Percentiles rank a stretch among this genome's conserved stretches.
Conservation (phyloP, 2,888 invertebrate species). For the Pinctada fucata region DNA sequence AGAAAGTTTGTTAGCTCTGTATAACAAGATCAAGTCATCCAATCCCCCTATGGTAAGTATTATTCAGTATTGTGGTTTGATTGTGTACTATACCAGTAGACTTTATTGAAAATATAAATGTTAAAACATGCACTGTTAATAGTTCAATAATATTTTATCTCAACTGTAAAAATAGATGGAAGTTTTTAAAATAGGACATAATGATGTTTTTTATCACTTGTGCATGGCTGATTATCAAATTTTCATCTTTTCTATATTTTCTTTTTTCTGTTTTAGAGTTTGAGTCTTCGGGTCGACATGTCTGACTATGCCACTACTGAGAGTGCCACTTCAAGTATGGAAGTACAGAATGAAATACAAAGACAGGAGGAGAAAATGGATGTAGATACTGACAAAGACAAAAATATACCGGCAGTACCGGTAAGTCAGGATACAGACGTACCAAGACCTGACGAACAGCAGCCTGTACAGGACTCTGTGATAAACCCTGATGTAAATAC, state of each 20-base stretch:
- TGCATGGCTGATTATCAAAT: too few relatives aligned
- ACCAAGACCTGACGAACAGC: constrained; percentile 13
- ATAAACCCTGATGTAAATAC: background rate
- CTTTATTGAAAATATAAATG: too few relatives aligned
- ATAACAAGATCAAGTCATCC: constrained; percentile 66
- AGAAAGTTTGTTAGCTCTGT: constrained; percentile 70
- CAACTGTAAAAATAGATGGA: too few relatives aligned
- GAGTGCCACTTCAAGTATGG: background rate
- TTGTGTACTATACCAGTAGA: too few relatives aligned
- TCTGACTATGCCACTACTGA: constrained; percentile 43
- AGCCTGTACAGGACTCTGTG: background rate
- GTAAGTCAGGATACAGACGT: constrained; percentile 14
- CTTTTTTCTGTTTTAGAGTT: constrained; percentile 60
- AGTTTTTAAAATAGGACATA: too few relatives aligned
- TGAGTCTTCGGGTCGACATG: constrained; percentile 67
- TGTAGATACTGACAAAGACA: constrained; percentile 1
- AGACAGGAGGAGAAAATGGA: constrained; percentile 21
- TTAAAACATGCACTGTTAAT: too few relatives aligned
- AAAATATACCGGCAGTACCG: constrained; percentile 6
- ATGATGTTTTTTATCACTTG: too few relatives aligned
- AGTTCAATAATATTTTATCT: too few relatives aligned
- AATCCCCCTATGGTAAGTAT: constrained; percentile 67
- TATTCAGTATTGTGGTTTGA: background rate
- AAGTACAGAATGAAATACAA: background rate
- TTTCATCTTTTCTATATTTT: background rate